These are phyloP conservation scores for Lasioglossum oenotherae DNA, from an alignment of 2,888 invertebrate genomes.

Conservation along the genomic window DNA sequence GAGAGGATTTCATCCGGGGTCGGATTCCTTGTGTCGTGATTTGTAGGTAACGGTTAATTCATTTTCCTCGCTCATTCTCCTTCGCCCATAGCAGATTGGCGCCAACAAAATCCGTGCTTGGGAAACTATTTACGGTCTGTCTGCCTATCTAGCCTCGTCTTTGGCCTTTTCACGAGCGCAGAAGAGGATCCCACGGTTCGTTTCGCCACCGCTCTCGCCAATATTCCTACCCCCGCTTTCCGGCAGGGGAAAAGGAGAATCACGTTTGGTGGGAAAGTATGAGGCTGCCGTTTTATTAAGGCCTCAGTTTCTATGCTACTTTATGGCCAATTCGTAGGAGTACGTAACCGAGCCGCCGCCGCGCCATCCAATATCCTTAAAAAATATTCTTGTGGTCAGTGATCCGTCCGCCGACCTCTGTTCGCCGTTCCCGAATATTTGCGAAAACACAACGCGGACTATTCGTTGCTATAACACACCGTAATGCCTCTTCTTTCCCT, in stretches of 20 bases:
- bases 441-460: not conserved
- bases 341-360: constrained; percentile 52
- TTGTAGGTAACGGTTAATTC: constrained; percentile 75
- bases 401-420: constrained; percentile 49
- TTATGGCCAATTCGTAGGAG: constrained; percentile 53
- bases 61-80: constrained; percentile 66
- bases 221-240: constrained; percentile 45
- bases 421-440: not conserved
- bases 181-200: constrained; percentile 41
- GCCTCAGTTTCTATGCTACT: constrained; percentile 58
- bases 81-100: constrained; percentile 58
- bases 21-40: constrained; percentile 69
- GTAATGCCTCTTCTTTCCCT: not conserved
- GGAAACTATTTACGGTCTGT: constrained; percentile 55
- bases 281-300: constrained; percentile 64
- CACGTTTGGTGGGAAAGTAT: constrained; percentile 64
- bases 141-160: constrained; percentile 40
- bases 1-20: constrained; percentile 30
- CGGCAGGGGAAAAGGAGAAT: constrained; percentile 47
- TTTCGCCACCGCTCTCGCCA: constrained; percentile 56
- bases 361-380: constrained; percentile 62
- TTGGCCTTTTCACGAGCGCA: constrained; percentile 43
- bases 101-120: constrained; percentile 48
- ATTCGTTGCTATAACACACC: not conserved
- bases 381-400: constrained; percentile 58